Base-by-base conservation (phyloP, 2,888 invertebrate genomes). In the Mystacides longicornis region DNA sequence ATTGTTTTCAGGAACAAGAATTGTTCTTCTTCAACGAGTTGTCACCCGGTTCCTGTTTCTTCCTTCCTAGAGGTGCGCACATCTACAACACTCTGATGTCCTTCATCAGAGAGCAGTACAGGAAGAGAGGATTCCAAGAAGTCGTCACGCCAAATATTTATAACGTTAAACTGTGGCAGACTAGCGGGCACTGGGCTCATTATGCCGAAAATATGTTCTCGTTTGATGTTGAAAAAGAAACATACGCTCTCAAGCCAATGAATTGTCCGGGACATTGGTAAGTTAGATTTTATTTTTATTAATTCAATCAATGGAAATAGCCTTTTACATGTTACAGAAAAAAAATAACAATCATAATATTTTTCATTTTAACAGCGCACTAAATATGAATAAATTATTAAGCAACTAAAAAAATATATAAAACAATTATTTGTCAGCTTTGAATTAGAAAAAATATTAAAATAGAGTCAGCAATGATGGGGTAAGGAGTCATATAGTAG, bases 251-350 rank as follows among this genome's bases (percentile, higher is more conserved):
- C 60, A 99, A 99, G 68, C 99, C 99, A 0, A 99, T 99, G 99
- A 99, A 99, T 71, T 99, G 99, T 67, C 99, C 99, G 0, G 98
- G 98, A 0, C 97, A 98, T 71, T 98, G 97, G 88, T 88, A 67
- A 75, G 79, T 69, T 16, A 27, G 31, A 19, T 52, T 11, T 27
- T n/a, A n/a, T n/a, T n/a, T n/a, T n/a, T n/a, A n/a, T n/a, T n/a
- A n/a, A n/a, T n/a, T n/a, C n/a, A n/a, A n/a, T n/a, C n/a, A n/a
- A n/a, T n/a, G n/a, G n/a, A n/a, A n/a, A n/a, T n/a, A n/a, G n/a
- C n/a, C n/a, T n/a, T n/a, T n/a, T n/a, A n/a, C n/a, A n/a, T n/a
- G n/a, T n/a, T n/a, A n/a, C n/a, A n/a, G n/a, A n/a, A n/a, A n/a
- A n/a, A n/a, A n/a, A n/a, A n/a, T n/a, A n/a, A n/a, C n/a, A n/a